Evolutionary conservation across 2,113 vertebrate species (phyloP), one percentile per base, ranked within the genome.

Genomic region (Dicrurus megarhynchus): DNA sequence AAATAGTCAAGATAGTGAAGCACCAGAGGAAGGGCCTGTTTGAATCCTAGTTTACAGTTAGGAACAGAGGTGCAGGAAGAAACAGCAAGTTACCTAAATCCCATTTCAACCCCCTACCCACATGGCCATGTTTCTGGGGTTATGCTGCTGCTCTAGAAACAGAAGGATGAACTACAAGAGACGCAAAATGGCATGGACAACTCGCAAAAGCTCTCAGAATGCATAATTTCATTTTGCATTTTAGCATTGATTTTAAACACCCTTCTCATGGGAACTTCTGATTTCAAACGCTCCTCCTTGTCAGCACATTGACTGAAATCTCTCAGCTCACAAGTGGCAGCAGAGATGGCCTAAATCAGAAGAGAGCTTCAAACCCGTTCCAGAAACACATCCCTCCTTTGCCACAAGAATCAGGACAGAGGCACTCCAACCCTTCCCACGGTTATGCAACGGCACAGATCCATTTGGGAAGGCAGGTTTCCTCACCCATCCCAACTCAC

Each of bases 371-470:
- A 30, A 88, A 55, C 30, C 21, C 3, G 2, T 35, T 73, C 65
- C 65, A 89, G 89, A 93, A 94, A 84, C 42, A 56, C 6, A 1
- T 83, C 68, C 56, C 71, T 86, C 64, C 67, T 85, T 41, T 84
- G 79, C 80, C 73, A 77, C 68, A 75, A 67, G 52, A 95, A 94
- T 35, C 83, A 68, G 92, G 76, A 93, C 56, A 91, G 85, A 92
- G 82, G 85, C 64, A 74, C 68, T 65, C 68, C 83, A 86, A 46
- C 71, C 93, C 85, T 94, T 93, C 79, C 85, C 85, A 84, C 3
- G 2, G 76, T 94, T 93, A 90, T 5, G 5, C 68, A 95, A 93
- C 3, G 0, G 69, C 83, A 71, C 64, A 53, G 41, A 93, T 64
- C 60, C 64, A 75, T 71, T 70, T 32, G 61, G 69, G 63, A 93